Conservation (phyloP, 2,113 vertebrate species). For the Prionailurus viverrinus region DNA sequence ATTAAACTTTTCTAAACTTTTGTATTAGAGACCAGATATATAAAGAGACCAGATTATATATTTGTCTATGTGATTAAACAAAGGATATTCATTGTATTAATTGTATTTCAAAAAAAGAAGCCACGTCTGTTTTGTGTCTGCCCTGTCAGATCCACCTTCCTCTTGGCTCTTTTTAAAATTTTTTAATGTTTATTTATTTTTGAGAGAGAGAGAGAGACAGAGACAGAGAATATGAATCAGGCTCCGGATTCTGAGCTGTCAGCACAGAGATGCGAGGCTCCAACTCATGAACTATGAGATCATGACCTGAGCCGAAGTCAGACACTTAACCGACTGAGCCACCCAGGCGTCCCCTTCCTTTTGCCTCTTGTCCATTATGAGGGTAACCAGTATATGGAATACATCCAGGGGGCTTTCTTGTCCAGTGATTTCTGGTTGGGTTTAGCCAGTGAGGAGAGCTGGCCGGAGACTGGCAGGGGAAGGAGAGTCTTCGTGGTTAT, state of each 20-base stretch:
- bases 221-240: no score
- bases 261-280: no score
- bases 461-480: no score
- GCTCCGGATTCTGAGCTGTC: no score
- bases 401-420: rapidly evolving
- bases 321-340: no score
- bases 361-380: not conserved
- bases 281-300: no score
- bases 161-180: not conserved
- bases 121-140: not conserved
- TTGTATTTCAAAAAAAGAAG: not conserved
- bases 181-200: no score
- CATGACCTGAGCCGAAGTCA: no score
- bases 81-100: not conserved
- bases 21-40: not conserved
- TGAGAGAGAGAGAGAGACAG: no score
- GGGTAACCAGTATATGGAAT: not conserved
- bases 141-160: not conserved
- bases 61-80: not conserved
- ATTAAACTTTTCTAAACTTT: not conserved
- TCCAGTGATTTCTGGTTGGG: rapidly evolving
- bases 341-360: no score
- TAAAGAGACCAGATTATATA: not conserved
- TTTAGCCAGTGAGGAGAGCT: not conserved
- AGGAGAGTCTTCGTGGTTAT: no score